Conservation (phyloP, 2,113 vertebrate species). For the Heptranchias perlo region DNA sequence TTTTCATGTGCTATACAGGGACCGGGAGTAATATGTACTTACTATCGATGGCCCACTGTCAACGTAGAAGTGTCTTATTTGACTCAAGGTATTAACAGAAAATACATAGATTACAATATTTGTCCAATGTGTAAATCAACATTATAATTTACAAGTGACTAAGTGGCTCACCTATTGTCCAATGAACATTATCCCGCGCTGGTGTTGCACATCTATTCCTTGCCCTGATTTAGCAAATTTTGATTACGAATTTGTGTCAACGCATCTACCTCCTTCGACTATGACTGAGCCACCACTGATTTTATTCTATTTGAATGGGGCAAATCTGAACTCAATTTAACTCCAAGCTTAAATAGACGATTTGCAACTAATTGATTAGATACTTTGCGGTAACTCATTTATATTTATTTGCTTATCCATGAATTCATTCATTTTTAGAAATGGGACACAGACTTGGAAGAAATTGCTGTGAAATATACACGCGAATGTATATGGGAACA, state of each 20-base stretch:
- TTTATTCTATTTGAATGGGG: neutral
- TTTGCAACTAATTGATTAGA: neutral
- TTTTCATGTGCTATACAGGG: neutral
- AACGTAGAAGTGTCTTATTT: neutral
- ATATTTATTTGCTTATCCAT: neutral
- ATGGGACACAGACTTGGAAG: constrained; percentile 19
- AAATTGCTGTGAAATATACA: neutral
- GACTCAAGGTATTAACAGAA: neutral
- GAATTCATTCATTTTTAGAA: constrained; percentile 17
- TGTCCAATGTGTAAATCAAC: neutral
- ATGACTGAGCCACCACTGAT: neutral
- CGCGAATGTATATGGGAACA: constrained; percentile 18
- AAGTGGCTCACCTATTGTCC: neutral
- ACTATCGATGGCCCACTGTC: neutral
- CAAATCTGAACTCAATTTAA: neutral
- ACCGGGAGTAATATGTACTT: neutral
- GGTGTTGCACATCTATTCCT: neutral
- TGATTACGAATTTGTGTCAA: neutral
- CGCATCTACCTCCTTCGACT: neutral
- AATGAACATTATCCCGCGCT: neutral
- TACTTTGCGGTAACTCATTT: neutral
- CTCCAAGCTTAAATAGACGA: neutral
- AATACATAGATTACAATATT: neutral
- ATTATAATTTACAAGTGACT: neutral
- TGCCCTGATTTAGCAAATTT: neutral